Evolutionary conservation across 2,797 vertebrate genomes (phyloP), one percentile per base, ranked within the genome.

Genomic region (Lithobates pipiens): DNA sequence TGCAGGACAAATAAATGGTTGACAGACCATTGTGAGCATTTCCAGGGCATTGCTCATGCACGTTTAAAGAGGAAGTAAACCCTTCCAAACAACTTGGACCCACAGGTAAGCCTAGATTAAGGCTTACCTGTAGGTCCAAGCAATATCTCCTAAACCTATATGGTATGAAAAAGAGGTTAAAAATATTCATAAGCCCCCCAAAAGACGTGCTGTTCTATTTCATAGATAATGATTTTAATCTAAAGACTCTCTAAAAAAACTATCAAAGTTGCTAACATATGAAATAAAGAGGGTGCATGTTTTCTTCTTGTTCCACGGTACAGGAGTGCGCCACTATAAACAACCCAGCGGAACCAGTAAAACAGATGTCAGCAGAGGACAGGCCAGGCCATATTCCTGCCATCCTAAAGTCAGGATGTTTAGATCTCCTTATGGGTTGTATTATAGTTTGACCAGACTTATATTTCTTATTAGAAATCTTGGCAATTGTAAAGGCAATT

Each of bases 401-500:
- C 78, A 76, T 82, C 29, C 34, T 61, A 42, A 39, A 65, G 42
- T 34, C 72, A 71, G 50, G 34, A 27, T 44, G 68, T 61, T 71
- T 76, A 63, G 72, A 61, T 81, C 50, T 32, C 42, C 70, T 67
- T 81, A 70, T 46, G 77, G 78, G 44, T n/a, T 80, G 72, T 65
- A 75, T 69, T 69, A 76, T 39, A 75, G 44, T 76, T 76, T 54
- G 75, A 61, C 70, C 84, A 76, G 77, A 71, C 73, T 76, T 82
- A 29, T 32, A 44, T 74, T 85, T 76, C 46, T 75, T 84, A 77
- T 85, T 79, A 89, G 73, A 90, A 91, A 90, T 84, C 80, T 83
- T 89, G 84, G 74, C 91, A 92, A 84, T 67, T 88, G 86, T 89
- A 90, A 83, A 63, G 89, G 84, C 85, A 90, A 92, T 91, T 79